These are phyloP conservation scores for Parnassius glacialis DNA, from an alignment of 2,888 invertebrate genomes.

Conservation along the genomic window DNA sequence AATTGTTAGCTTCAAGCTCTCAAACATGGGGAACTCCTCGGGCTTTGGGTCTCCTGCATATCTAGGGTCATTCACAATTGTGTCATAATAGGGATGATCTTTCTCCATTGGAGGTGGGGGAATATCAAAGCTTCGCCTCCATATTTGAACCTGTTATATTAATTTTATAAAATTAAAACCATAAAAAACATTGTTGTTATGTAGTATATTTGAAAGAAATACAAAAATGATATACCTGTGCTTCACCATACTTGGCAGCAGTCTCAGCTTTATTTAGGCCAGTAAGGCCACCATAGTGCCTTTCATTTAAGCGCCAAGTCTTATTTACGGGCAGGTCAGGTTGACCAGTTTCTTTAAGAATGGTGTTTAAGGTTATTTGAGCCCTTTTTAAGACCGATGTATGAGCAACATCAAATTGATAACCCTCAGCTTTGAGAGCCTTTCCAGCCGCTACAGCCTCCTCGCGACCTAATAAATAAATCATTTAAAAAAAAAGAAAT, in stretches of 20 bases:
- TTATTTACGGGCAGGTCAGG: slow-evolving; percentile 84
- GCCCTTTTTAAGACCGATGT: slow-evolving; percentile 91
- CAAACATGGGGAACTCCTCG: slow-evolving; percentile 89
- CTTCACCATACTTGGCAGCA: slow-evolving; percentile 91
- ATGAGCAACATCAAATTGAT: slow-evolving; percentile 89
- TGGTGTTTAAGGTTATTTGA: slow-evolving; percentile 85
- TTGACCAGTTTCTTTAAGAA: slow-evolving; percentile 85
- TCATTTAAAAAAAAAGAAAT: slow-evolving; percentile 6
- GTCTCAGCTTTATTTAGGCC: slow-evolving; percentile 93
- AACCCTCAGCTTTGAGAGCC: slow-evolving; percentile 85
- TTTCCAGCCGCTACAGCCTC: slow-evolving; percentile 88
- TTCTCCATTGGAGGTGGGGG: slow-evolving; percentile 91
- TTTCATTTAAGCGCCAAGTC: slow-evolving; percentile 92
- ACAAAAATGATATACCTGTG: slow-evolving; percentile 78
- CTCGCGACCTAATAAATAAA: slow-evolving; percentile 73
- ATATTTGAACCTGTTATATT: slow-evolving; percentile 84
- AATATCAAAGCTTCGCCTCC: slow-evolving; percentile 91
- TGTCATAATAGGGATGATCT: slow-evolving; percentile 87
- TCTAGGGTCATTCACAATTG: slow-evolving; percentile 87
- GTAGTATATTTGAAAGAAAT: no score
- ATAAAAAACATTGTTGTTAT: no score
- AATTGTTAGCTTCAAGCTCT: slow-evolving; percentile 91
- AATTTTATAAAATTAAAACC: not conserved
- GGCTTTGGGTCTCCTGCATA: slow-evolving; percentile 86
- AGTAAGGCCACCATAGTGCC: slow-evolving; percentile 93